Evolutionary conservation across 2,888 invertebrate genomes (phyloP).

Genomic region (Mylabris sibirica): DNA sequence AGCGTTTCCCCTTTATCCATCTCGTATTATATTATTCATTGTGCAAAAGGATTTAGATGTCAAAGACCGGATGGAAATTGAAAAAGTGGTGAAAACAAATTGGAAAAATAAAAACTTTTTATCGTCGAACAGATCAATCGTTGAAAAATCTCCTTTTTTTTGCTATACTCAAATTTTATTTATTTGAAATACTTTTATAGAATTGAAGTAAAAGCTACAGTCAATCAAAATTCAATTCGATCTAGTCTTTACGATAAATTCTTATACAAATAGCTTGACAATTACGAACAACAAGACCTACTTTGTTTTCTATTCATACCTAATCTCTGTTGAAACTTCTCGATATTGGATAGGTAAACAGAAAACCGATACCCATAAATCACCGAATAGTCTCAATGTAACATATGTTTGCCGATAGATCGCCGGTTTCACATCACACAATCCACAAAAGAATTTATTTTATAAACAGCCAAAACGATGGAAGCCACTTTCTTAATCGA

Average conservation of each 20-base stretch:
- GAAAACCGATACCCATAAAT: constrained; percentile 51
- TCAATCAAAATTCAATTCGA: constrained; percentile 14
- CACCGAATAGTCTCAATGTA: constrained; percentile 45
- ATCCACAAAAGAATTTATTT: constrained; percentile 45
- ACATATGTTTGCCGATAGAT: constrained; percentile 49
- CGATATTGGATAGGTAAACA: constrained; percentile 50
- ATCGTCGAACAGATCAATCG: not conserved
- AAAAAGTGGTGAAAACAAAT: not conserved
- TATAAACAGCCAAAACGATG: constrained; percentile 26
- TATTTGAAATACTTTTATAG: not conserved
- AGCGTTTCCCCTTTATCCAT: not conserved
- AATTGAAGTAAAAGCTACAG: not conserved
- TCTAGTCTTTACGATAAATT: constrained; percentile 21
- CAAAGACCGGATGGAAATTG: not conserved
- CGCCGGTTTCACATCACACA: constrained; percentile 46
- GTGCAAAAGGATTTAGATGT: not conserved
- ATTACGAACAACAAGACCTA: constrained; percentile 43
- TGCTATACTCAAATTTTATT: not conserved
- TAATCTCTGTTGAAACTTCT: constrained; percentile 47
- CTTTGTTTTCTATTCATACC: constrained; percentile 44
- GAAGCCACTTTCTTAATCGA: constrained; percentile 1
- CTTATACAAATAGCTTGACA: constrained; percentile 36
- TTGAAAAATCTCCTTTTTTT: not conserved
- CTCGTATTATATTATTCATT: not conserved
- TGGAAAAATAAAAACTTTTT: not conserved